These are phyloP conservation scores for Ptychochromis oligacanthus DNA, from an alignment of 2,113 vertebrate genomes.

Conservation along the genomic window DNA sequence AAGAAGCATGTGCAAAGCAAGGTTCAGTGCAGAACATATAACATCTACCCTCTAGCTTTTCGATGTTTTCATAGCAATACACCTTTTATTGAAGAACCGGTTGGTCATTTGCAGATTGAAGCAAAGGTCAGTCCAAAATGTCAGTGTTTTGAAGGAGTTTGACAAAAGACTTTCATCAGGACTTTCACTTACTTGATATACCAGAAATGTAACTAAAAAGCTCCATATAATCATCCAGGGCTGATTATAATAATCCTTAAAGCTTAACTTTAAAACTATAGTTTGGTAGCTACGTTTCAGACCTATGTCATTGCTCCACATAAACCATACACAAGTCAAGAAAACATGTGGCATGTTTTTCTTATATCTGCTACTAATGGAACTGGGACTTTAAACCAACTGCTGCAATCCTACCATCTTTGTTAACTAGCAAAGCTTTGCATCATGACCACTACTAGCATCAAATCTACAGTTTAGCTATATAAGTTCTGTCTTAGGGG, in stretches of 20 bases:
- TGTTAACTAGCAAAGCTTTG: slow-evolving; percentile 44
- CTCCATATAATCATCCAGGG: not conserved
- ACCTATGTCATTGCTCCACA: not conserved
- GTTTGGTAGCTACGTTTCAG: slow-evolving; percentile 3
- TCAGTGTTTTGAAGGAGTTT: not conserved
- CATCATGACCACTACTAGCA: slow-evolving; percentile 31
- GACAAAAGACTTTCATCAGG: not conserved
- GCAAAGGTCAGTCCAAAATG: not conserved
- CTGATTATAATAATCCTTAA: not conserved
- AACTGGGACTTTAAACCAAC: slow-evolving; percentile 9
- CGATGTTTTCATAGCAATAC: not conserved
- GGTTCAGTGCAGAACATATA: slow-evolving; percentile 55
- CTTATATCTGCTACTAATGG: slow-evolving; percentile 22
- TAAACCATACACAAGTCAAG: slow-evolving; percentile 12
- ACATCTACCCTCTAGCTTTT: slow-evolving; percentile 42
- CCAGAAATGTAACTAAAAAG: not conserved
- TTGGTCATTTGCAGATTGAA: slow-evolving; percentile 26
- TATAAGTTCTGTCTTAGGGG: slow-evolving; percentile 5
- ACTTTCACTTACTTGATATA: not conserved
- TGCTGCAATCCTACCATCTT: slow-evolving; percentile 26
- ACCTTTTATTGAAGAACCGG: slow-evolving; percentile 4
- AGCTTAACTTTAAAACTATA: not conserved
- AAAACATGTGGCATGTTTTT: slow-evolving; percentile 2
- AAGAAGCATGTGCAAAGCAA: slow-evolving; percentile 70
- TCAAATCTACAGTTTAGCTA: slow-evolving; percentile 32